Evolutionary conservation across 2,888 invertebrate species (phyloP), one percentile per base, ranked within the genome.

Genomic region (Cataglyphis livida): DNA sequence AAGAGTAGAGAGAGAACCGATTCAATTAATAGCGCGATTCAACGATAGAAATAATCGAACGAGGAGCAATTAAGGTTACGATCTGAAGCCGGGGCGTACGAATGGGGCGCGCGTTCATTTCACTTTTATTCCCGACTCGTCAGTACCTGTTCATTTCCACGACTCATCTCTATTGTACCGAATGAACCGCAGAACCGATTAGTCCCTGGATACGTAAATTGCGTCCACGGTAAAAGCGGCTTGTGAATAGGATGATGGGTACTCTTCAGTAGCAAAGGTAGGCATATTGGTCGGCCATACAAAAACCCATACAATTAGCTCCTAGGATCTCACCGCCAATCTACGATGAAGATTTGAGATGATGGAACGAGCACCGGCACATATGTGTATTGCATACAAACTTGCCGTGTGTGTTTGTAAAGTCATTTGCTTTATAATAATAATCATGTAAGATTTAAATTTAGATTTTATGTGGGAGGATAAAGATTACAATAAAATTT

Each of bases 41-140:
- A 57, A 79, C 79, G 66, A 62, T 70, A 79, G 62, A 62, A 62
- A 83, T 83, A 83, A 85, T 85, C 75, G 75, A 61, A 61, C 79
- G 64, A 38, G 73, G 86, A 71, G 75, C 85, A 87, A 87, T 87
- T 82, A 87, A 87, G 76, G 81, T 85, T 81, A 81, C 84, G 81
- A 85, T 70, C 81, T 74, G 51, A 81, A 51, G 61, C 71, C 10
- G 35, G 64, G 25, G 64, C 25, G 64, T 64, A 64, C 84, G 82
- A 51, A 32, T 59, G 51, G 61, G 3, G 25, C 21, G 51, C 75
- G 48, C 76, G 66, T 82, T 35, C 62, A 64, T 76, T 64, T 44
- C 82, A 61, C 71, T 76, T 68, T 73, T 82, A 82, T 70, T 66
- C 62, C 48, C 38, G 32, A 57, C 59, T 44, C 78, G 68, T 57